Evolutionary conservation across 2,797 vertebrate species (phyloP), one percentile per base, ranked within the genome.

Genomic region (Amphiprion clarkii): DNA sequence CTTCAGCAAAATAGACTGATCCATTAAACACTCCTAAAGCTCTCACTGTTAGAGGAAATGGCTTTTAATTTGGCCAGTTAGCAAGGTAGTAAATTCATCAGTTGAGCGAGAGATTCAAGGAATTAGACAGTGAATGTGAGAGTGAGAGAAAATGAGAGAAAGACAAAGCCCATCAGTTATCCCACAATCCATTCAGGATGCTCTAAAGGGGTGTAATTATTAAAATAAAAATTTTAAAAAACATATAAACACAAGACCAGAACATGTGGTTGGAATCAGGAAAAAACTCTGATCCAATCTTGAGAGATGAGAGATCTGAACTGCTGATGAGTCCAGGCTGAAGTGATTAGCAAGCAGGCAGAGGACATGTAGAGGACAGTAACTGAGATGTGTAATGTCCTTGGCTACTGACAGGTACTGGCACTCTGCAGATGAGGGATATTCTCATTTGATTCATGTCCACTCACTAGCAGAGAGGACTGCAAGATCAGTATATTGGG

Each of bases 51-150:
- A 82, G 23, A 82, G 79, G 74, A 82, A 91, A 90, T 68, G 53
- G 76, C 81, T 91, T 92, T 93, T 90, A 89, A 93, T 94, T 88
- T 86, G 66, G 51, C 78, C 81, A 90, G 74, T 92, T 87, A 93
- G 84, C 71, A 76, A 77, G 79, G 44, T 25, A 13, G 60, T 85
- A 79, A 87, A 93, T 88, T 85, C 70, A 71, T 79, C 74, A 51
- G 19, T 13, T 3, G 16, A 67, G 46, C 2, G 2, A 5, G 44
- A 63, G 54, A 74, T 69, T 69, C 10, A 29, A n/a, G 1, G 60
- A 71, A 76, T 81, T 48, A 58, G 31, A 59, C 46, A 27, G 49
- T 1, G 12, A 57, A 59, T 23, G 16, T 0, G n/a, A 48, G 31
- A 56, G 48, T 5, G 36, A 62, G n/a, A 40, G 11, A 21, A 70